Evolutionary conservation across 2,113 vertebrate genomes (phyloP).

Genomic region (Enhydra lutris): DNA sequence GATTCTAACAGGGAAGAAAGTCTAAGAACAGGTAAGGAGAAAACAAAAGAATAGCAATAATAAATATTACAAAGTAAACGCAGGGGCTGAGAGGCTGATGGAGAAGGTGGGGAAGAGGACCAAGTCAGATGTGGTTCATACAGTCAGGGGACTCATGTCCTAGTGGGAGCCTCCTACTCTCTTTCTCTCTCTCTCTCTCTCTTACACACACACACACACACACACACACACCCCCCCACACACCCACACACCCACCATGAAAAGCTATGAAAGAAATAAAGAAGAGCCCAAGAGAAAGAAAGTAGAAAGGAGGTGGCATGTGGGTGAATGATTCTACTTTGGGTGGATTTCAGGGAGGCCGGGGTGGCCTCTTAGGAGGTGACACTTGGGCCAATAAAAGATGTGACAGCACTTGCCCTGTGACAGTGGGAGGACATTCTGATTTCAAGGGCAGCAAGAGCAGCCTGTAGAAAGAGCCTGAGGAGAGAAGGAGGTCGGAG

Average conservation of each 20-base stretch:
- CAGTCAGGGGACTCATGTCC: not conserved
- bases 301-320: not conserved
- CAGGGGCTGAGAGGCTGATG: too few species aligned
- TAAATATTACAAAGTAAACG: not conserved
- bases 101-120: not conserved
- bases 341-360: not conserved
- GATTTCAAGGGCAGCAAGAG: not conserved
- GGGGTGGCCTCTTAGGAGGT: not conserved
- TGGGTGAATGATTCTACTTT: not conserved
- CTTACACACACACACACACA: too few species aligned
- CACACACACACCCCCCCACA: too few species aligned
- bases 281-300: not conserved
- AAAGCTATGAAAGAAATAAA: not conserved
- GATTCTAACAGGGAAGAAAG: not conserved
- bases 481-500: not conserved
- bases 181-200: not conserved
- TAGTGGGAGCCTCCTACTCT: not conserved
- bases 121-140: not conserved
- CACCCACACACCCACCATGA: not conserved
- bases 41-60: not conserved
- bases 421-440: not conserved
- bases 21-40: not conserved
- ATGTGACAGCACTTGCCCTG: not conserved
- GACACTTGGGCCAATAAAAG: not conserved
- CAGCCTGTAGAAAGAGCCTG: fast-evolving